Percentiles rank a stretch among this genome's conserved stretches.
These are phyloP conservation scores for Bombyx mori DNA, from an alignment of 1,140 invertebrate species.

Conservation along the genomic window DNA sequence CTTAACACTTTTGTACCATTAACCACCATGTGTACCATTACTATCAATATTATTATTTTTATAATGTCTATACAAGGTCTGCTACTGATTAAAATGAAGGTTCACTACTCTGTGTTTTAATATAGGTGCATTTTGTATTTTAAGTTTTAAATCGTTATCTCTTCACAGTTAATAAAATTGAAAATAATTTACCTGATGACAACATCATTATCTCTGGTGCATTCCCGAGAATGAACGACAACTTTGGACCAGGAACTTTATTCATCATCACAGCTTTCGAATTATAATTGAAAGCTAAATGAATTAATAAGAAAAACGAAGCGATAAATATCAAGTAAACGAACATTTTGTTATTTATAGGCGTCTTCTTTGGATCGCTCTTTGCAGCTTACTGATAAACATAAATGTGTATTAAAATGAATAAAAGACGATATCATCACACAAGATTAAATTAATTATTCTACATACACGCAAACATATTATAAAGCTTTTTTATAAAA, in stretches of 20 bases:
- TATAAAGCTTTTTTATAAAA: no score
- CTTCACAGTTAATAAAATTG: neutral
- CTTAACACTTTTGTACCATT: no score
- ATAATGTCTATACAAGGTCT: no score
- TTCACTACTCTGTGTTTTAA: no score
- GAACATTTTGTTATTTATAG: conserved; percentile 7
- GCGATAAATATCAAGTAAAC: conserved; percentile 7
- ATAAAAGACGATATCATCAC: no score
- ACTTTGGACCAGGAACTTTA: conserved; percentile 29
- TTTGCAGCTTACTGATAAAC: neutral
- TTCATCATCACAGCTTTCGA: conserved; percentile 12
- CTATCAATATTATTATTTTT: no score
- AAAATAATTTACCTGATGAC: conserved; percentile 15
- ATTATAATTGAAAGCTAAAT: conserved; percentile 24
- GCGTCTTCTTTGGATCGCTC: neutral
- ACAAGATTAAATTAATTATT: no score
- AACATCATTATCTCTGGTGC: conserved; percentile 13
- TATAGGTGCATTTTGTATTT: no score
- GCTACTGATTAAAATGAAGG: no score
- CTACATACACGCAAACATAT: no score
- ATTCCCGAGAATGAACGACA: conserved; percentile 35
- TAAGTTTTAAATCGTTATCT: no score
- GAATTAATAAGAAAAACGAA: conserved; percentile 14
- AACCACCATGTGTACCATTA: no score
- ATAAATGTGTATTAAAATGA: neutral